Percentiles rank a stretch among this genome's conserved stretches.
Conservation (phyloP, 2,888 invertebrate species). For the Xanthorhoe spadicearia region DNA sequence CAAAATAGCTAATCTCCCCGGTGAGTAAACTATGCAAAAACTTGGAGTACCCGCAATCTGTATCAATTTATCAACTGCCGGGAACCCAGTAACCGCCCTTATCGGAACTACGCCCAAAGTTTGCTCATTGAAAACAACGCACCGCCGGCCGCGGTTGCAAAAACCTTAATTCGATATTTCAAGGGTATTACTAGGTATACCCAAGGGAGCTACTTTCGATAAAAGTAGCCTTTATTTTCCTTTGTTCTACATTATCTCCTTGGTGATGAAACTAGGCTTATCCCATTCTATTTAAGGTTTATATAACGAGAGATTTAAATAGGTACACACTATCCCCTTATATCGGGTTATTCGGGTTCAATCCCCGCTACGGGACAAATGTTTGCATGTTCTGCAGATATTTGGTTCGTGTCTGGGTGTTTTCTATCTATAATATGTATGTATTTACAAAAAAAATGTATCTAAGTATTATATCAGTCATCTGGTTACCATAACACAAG, state of each 20-base stretch:
- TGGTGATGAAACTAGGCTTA: not conserved
- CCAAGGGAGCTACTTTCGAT: constrained; percentile 4
- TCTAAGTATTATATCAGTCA: no score
- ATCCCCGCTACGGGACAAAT: no score
- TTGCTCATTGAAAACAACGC: constrained; percentile 55
- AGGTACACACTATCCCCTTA: no score
- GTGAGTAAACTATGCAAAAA: constrained; percentile 44
- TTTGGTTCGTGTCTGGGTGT: no score
- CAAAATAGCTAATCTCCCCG: constrained; percentile 44
- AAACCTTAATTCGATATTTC: constrained; percentile 42
- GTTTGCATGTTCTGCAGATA: no score
- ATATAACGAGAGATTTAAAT: not conserved
- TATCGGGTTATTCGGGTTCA: no score
- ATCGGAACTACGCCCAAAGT: constrained; percentile 51
- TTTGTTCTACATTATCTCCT: constrained; percentile 1
- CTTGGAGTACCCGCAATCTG: constrained; percentile 56
- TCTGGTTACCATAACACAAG: no score
- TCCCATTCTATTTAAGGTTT: not conserved
- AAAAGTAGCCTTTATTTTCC: not conserved
- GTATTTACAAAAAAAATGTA: no score
- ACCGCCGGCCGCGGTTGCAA: constrained; percentile 40
- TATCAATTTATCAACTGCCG: constrained; percentile 60
- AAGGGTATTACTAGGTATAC: constrained; percentile 10
- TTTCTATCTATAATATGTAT: no score
- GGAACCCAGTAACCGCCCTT: constrained; percentile 47